phyloP scores from a whole-genome alignment of 2,797 vertebrate genomes.

The Galaxias olidus region DNA sequence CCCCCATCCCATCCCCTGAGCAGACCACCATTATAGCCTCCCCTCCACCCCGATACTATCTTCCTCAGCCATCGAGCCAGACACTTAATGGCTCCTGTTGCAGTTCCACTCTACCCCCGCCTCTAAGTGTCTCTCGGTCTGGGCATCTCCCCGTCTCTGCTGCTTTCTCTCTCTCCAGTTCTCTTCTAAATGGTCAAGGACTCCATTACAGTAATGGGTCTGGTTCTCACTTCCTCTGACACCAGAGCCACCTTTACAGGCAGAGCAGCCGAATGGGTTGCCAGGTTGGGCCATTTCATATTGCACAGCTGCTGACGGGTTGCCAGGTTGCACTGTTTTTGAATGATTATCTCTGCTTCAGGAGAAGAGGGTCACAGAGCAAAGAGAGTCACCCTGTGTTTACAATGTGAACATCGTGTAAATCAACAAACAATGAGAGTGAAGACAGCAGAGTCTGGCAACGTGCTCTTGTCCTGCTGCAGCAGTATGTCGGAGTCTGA shows the following conservation, averaged over 20 bases:
- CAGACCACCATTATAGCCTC: slow-evolving; percentile 58
- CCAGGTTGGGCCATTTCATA: slow-evolving; percentile 13
- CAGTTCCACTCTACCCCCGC: slow-evolving; percentile 59
- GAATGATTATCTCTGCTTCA: too few relatives aligned
- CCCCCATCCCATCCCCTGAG: slow-evolving; percentile 60
- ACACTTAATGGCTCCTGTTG: slow-evolving; percentile 64
- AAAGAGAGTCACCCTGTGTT: too few relatives aligned
- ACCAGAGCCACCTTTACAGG: slow-evolving; percentile 19
- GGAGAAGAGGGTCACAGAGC: too few relatives aligned
- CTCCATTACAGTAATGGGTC: slow-evolving; percentile 56
- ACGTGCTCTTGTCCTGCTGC: neutral
- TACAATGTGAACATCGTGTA: too few relatives aligned
- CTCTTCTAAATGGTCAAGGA: slow-evolving; percentile 7
- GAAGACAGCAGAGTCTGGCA: slow-evolving; percentile 25
- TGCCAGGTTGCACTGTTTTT: too few relatives aligned
- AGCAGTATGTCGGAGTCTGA: slow-evolving; percentile 39
- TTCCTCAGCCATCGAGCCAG: slow-evolving; percentile 35
- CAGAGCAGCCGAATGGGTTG: neutral
- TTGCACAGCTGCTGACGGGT: too few relatives aligned
- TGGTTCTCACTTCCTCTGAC: slow-evolving; percentile 27
- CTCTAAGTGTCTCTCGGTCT: slow-evolving; percentile 26
- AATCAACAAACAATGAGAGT: too few relatives aligned
- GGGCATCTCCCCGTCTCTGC: too few relatives aligned
- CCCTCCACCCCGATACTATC: slow-evolving; percentile 25
- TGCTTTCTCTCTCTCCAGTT: too few relatives aligned